Base-by-base conservation (phyloP, 2,797 vertebrate species). In the Betta splendens region DNA sequence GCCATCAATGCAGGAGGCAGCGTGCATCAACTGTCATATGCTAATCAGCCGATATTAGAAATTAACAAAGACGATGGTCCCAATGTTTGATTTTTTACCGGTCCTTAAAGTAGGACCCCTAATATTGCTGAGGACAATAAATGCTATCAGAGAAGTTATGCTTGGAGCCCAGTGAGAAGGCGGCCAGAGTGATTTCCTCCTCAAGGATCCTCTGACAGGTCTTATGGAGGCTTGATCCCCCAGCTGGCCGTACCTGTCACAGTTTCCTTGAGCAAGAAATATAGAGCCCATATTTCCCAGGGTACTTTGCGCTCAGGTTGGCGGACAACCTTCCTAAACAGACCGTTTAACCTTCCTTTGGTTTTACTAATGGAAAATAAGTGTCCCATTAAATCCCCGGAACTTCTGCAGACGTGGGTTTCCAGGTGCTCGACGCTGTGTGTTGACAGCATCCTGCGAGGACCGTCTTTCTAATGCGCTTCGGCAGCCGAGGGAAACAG, bases 261-360 rank as follows among this genome's bases (percentile, higher is more conserved):
- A 20, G 49, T 57, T 53, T 72, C 75, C 80, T 84, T 82, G 60
- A 73, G 49, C 57, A 43, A 48, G 62, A 75, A 69, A 69, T 64
- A 63, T 53, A 64, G 40, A 9, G n/a, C 37, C 37, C 9, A 15
- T 28, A 52, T 64, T 69, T 17, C 43, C 37, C 50, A 37, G 22
- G 55, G 48, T 55, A 37, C 60, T 35, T 28, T 33, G 36, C 5
- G 25, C 20, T 58, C 33, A 2, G 28, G 15, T 22, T 47, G 32
- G 35, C 64, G 60, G 52, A 47, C 42, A 31, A 22, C 33, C 20
- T 66, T 51, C 32, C 36, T 65, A 6, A 56, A 70, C 43, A 45
- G 36, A 21, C 35, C 33, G 39, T 56, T 64, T 3, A 3, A 1
- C 36, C 22, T n/a, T 43, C 9, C 51, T 57, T 64, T 44, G 12